phyloP scores from a whole-genome alignment of 2,113 vertebrate genomes.

The Colaptes auratus region DNA sequence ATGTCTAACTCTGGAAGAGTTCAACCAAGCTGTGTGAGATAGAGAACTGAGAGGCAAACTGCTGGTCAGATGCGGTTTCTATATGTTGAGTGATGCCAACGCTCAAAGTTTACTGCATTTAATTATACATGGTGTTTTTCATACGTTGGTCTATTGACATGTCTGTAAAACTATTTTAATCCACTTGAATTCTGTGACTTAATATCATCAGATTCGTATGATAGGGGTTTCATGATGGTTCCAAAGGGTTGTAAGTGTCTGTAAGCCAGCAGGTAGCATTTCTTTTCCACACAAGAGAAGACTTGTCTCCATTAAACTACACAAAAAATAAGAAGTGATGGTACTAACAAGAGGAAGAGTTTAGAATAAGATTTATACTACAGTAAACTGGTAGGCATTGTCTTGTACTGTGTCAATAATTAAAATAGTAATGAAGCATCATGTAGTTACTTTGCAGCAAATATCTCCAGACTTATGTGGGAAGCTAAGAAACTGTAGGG shows the following conservation, averaged over 20 bases:
- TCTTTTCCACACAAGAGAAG: conserved; percentile 9
- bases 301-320: neutral
- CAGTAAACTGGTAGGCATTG: conserved; percentile 1
- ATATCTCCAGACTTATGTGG: conserved; percentile 32
- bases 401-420: neutral
- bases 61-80: neutral
- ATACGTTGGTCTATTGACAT: neutral
- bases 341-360: neutral
- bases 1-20: neutral
- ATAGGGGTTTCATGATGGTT: neutral
- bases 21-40: neutral
- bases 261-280: conserved; percentile 39
- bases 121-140: neutral
- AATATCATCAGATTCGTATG: neutral
- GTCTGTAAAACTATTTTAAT: neutral
- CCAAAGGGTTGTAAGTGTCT: conserved; percentile 1
- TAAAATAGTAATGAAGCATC: neutral
- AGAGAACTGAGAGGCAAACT: neutral
- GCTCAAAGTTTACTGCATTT: neutral
- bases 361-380: neutral
- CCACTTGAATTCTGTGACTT: neutral
- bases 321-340: neutral
- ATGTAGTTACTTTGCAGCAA: conserved; percentile 19
- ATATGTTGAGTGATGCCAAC: neutral
- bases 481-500: conserved; percentile 11